Conservation (phyloP, 2,888 invertebrate species). For the Zhuqinia jingwanae region DNA sequence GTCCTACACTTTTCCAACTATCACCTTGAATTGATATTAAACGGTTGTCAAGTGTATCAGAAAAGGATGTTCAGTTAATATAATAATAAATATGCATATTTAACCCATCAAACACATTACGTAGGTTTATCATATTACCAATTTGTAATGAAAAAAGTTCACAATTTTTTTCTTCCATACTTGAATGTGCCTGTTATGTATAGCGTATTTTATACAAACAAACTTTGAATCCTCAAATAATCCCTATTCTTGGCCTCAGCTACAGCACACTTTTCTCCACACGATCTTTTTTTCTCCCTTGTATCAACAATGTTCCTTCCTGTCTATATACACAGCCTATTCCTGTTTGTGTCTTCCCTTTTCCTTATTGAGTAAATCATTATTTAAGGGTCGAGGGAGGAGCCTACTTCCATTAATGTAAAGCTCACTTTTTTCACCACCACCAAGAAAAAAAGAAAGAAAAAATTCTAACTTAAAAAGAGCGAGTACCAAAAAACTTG, state of each 20-base stretch:
- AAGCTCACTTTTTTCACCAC: constrained; percentile 31
- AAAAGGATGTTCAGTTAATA: no score
- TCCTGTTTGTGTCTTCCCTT: constrained; percentile 26
- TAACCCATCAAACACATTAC: no score
- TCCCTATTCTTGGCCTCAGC: neutral
- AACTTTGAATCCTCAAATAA: neutral
- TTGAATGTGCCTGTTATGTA: neutral
- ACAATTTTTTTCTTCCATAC: neutral
- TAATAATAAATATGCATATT: no score
- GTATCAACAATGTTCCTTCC: neutral
- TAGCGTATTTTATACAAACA: neutral
- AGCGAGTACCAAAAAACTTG: constrained; percentile 26
- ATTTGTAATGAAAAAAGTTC: constrained; percentile 25
- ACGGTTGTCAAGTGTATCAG: no score
- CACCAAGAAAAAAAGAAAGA: no score
- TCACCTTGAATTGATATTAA: no score
- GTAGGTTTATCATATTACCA: no score
- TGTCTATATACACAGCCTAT: neutral
- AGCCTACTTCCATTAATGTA: constrained; percentile 53
- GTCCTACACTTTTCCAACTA: no score
- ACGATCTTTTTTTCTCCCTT: neutral
- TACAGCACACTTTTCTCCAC: neutral
- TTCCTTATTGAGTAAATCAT: constrained; percentile 69
- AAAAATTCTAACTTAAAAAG: constrained; percentile 21
- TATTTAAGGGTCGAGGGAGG: constrained; percentile 71